Base-by-base conservation (phyloP, 2,113 vertebrate genomes). In the Sigmodon hispidus region DNA sequence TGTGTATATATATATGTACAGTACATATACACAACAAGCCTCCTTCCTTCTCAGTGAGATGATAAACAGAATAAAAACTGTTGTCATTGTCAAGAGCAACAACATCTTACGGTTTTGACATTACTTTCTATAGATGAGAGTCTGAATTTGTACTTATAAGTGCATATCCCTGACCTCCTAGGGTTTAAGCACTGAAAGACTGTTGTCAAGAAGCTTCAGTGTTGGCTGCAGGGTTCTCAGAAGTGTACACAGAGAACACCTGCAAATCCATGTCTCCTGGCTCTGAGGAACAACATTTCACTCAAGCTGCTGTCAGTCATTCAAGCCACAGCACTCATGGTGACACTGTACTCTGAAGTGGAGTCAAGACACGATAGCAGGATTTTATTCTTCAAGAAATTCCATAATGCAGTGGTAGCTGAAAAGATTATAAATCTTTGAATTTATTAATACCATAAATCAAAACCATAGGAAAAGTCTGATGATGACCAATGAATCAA, bases 371-470 rank as follows among this genome's bases (percentile, higher is more conserved):
- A n/a, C 2, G 43, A 5, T 15, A 83, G 63, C 29, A 61, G n/a
- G n/a, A n/a, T n/a, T 88, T 57, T 45, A 26, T 73, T 79, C 4
- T 88, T 29, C 45, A 65, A 61, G 52, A 87, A 43, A 16, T 76
- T 69, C 26, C 50, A 48, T 87, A 48, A 70, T 75, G 21, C 57
- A 91, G 11, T 85, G 50, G 50, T 75, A 34, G 24, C 70, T 31
- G 26, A 77, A 69, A 89, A 61, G 21, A 43, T 52, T 65, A n/a
- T 45, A 63, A 89, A 92, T 94, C 76, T 24, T 52, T 70, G 36
- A 90, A 87, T 81, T 86, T 75, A 76, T 55, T 94, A 65, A 79
- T 79, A 80, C 88, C 36, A 57, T 67, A 57, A 80, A 73, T 87
- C 21, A 94, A 65, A 95, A 83, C 26, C 57, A 34, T n/a, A 73